A percentile compares a stretch with the other conserved stretches of the same genome.
phyloP scores from a whole-genome alignment of 2,888 invertebrate genomes.

The Phragmatobia fuliginosa region DNA sequence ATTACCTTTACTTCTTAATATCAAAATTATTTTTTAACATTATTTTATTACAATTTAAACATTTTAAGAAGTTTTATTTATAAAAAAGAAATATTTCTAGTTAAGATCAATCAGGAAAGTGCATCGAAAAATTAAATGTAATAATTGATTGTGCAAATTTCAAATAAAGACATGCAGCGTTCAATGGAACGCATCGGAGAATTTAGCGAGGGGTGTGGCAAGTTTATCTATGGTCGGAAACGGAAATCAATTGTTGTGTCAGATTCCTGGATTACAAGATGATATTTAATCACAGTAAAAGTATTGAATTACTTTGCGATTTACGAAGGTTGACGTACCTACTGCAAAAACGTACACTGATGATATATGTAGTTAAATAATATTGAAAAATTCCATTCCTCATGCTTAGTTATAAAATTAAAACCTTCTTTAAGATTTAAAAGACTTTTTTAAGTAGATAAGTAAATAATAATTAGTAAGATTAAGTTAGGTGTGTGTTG shows the following conservation, averaged over 20 bases:
- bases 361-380: not conserved
- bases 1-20: too few relatives aligned
- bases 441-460: too few relatives aligned
- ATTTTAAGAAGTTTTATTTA: too few relatives aligned
- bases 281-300: slow-evolving; percentile 55
- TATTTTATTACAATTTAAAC: too few relatives aligned
- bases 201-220: slow-evolving; percentile 69
- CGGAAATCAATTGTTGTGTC: slow-evolving; percentile 80
- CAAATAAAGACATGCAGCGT: slow-evolving; percentile 35
- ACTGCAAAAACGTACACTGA: not conserved
- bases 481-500: too few relatives aligned
- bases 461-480: too few relatives aligned
- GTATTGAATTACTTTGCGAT: slow-evolving; percentile 74
- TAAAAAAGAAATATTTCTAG: too few relatives aligned
- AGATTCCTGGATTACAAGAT: slow-evolving; percentile 61
- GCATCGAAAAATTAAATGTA: not conserved
- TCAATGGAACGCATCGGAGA: slow-evolving; percentile 55
- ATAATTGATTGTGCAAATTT: slow-evolving; percentile 21
- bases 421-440: not conserved
- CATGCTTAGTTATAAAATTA: too few relatives aligned
- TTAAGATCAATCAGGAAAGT: not conserved
- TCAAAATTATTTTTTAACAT: too few relatives aligned
- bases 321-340: slow-evolving; percentile 14
- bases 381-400: not conserved
- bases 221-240: slow-evolving; percentile 78